Percentiles rank a stretch among this genome's conserved stretches.
Conservation (phyloP, 2,797 vertebrate species). For the Myiotriccus ornatus region DNA sequence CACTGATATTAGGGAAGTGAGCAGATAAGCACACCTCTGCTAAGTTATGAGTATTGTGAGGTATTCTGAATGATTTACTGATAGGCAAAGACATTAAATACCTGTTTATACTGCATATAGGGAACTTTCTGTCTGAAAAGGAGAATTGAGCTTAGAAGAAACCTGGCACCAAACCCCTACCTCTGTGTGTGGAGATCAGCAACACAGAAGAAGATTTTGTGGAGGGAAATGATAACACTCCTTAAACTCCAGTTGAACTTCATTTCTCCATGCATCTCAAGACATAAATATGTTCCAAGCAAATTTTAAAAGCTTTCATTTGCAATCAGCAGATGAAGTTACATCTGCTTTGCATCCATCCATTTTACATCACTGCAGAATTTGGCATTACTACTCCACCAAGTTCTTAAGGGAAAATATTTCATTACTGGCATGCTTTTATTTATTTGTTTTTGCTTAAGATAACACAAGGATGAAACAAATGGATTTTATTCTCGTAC, state of each 20-base stretch:
- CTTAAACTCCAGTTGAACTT: conserved; percentile 69
- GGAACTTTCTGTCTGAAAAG: not conserved
- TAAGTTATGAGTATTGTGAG: not conserved
- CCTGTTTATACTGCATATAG: not conserved
- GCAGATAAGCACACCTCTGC: not conserved
- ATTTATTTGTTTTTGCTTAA: conserved; percentile 73
- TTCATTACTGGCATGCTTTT: conserved; percentile 69
- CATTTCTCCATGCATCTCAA: conserved; percentile 42
- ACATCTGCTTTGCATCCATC: conserved; percentile 79
- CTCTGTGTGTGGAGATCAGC: not conserved
- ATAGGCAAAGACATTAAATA: not conserved
- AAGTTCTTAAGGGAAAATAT: conserved; percentile 66
- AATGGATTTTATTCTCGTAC: conserved; percentile 59
- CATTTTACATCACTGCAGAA: conserved; percentile 72
- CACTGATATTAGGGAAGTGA: not conserved
- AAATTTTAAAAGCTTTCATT: conserved; percentile 72
- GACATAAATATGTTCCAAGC: conserved; percentile 59
- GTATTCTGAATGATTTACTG: not conserved
- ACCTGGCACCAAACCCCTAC: not conserved
- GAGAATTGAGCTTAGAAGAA: not conserved
- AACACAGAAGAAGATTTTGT: not conserved
- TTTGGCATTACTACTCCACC: conserved; percentile 64
- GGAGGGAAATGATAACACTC: not conserved
- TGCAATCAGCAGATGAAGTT: conserved; percentile 72
- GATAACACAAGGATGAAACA: conserved; percentile 63